Conservation (phyloP, 2,888 invertebrate species). For the Carterocephalus palaemon region DNA sequence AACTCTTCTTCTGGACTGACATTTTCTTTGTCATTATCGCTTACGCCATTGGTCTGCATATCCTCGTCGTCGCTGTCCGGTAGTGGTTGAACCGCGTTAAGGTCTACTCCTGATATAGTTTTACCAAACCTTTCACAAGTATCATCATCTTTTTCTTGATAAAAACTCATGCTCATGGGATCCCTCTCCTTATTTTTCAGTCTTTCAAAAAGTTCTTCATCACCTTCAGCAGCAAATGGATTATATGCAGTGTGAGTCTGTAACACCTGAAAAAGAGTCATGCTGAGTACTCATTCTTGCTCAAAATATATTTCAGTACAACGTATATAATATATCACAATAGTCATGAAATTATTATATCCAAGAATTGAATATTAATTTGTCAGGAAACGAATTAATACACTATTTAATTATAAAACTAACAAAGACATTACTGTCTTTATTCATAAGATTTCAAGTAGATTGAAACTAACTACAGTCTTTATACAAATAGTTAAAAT, state of each 20-base stretch:
- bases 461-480: no score
- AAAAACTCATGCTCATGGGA: slow-evolving; percentile 83
- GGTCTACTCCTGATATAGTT: slow-evolving; percentile 70
- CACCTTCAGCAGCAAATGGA: slow-evolving; percentile 65
- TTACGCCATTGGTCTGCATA: slow-evolving; percentile 49
- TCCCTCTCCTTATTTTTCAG: slow-evolving; percentile 79
- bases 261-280: slow-evolving; percentile 68
- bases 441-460: no score
- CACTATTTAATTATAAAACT: no score
- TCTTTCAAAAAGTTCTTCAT: slow-evolving; percentile 71
- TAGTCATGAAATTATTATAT: not conserved
- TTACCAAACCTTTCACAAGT: slow-evolving; percentile 63
- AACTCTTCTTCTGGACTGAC: slow-evolving; percentile 50
- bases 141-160: slow-evolving; percentile 80
- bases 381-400: no score
- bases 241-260: slow-evolving; percentile 69
- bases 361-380: slow-evolving; percentile 7
- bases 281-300: no score
- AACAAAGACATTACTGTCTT: no score
- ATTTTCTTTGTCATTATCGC: slow-evolving; percentile 60
- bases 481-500: no score
- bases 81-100: slow-evolving; percentile 79
- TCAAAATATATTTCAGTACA: not conserved
- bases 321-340: not conserved
- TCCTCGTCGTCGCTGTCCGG: slow-evolving; percentile 77